Base-by-base conservation (phyloP, 2,888 invertebrate genomes). In the Cheilosia urbana region DNA sequence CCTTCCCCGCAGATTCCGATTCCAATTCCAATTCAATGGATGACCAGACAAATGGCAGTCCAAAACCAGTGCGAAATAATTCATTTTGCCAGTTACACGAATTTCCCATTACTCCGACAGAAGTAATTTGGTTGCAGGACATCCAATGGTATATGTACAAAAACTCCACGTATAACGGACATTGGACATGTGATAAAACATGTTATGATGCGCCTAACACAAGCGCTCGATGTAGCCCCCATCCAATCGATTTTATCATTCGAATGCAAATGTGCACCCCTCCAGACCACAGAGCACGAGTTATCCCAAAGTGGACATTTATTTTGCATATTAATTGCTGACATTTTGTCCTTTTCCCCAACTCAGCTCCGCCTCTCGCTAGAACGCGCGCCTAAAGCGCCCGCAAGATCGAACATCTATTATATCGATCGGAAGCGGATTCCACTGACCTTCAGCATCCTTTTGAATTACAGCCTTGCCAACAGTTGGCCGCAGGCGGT, bases 101-200 rank as follows among this genome's bases (percentile, higher is more conserved):
- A 60, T 73, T 66, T 24, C 40, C 79, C 79, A 83, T 83, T 78
- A 72, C 13, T 4, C 37, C 27, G 34, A 62, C 72, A 49, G 37
- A 49, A 15, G 66, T 34, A 72, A 17, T 27, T 30, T 57, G 63
- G 17, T 51, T 34, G 69, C 42, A 45, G 45, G 47, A 58, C 58
- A 79, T 49, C 68, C 66, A 58, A 24, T 24, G 24, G 17, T 49
- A 58, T 63, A 55, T 17, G 53, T 27, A 60, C 73, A 79, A 79
- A 65, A 79, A 79, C 68, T 79, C 62, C 75, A 60, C 75, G 84
- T 80, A 9, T 30, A 80, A 75, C 80, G 75, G 84, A 63, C 79
- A 57, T 80, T 75, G 65, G 84, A 84, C 84, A 84, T 84, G 84
- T 80, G 84, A 84, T 84, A 84, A 80, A 80, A 80, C 80, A 84